Percentiles rank a stretch among this genome's conserved stretches.
Conservation (phyloP, 2,797 vertebrate genomes). For the Gallinago stenura region DNA sequence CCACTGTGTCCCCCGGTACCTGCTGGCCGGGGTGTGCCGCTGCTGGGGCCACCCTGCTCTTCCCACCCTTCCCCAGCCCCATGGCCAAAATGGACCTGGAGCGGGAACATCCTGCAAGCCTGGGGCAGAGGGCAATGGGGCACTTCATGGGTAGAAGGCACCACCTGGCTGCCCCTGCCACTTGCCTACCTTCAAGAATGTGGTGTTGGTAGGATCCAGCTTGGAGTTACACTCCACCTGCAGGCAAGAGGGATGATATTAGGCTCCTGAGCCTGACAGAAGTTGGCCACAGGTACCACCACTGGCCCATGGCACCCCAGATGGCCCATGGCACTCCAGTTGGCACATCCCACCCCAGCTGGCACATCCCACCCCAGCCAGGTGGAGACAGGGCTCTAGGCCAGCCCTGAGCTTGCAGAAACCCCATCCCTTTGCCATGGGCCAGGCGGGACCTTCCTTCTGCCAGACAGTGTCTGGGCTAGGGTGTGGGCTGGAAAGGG, state of each 20-base stretch:
- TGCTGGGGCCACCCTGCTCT: background rate
- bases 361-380: background rate
- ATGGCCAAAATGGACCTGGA: background rate
- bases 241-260: background rate
- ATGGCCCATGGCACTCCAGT: background rate
- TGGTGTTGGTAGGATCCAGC: constrained; percentile 95
- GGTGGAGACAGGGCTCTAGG: background rate
- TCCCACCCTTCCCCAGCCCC: background rate
- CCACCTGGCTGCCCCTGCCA: background rate
- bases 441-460: background rate
- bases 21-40: background rate
- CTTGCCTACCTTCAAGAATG: constrained; percentile 92
- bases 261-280: background rate
- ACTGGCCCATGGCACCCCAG: background rate
- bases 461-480: background rate
- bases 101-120: background rate
- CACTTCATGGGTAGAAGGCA: background rate
- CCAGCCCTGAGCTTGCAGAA: rapidly evolving
- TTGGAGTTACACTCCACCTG: constrained; percentile 99
- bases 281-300: background rate
- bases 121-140: background rate
- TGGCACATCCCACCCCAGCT: background rate
- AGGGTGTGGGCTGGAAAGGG: rapidly evolving
- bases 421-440: background rate
- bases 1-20: background rate